Percentiles rank a stretch among this genome's conserved stretches.
These are phyloP conservation scores for Notodonta ziczac DNA, from an alignment of 2,888 invertebrate genomes.

Conservation along the genomic window DNA sequence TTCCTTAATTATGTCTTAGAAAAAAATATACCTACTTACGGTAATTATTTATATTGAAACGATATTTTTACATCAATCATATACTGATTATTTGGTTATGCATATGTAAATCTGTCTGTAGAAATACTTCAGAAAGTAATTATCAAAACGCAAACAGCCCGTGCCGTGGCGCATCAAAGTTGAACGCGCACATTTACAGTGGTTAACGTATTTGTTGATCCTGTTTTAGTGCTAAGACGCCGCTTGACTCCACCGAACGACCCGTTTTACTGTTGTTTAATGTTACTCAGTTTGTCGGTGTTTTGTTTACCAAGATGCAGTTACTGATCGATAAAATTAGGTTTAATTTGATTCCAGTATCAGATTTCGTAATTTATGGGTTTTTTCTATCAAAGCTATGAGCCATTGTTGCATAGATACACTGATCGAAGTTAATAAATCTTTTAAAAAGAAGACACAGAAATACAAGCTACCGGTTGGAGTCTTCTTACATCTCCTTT, in stretches of 20 bases:
- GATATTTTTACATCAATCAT: too few relatives aligned
- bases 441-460: too few relatives aligned
- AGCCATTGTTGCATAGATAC: too few relatives aligned
- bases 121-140: not conserved
- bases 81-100: too few relatives aligned
- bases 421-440: too few relatives aligned
- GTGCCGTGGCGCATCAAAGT: constrained; percentile 6
- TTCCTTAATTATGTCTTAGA: too few relatives aligned
- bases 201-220: constrained; percentile 13
- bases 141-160: constrained; percentile 9
- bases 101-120: not conserved
- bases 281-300: not conserved
- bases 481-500: too few relatives aligned
- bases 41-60: too few relatives aligned
- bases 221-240: constrained; percentile 11
- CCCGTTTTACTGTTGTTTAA: constrained; percentile 4
- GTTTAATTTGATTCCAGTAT: not conserved
- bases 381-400: too few relatives aligned
- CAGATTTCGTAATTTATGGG: too few relatives aligned
- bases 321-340: not conserved
- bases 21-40: too few relatives aligned
- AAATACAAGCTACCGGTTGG: too few relatives aligned
- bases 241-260: constrained; percentile 4
- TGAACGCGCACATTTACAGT: constrained; percentile 10
- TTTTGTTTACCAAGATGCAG: not conserved